Percentiles rank a stretch among this genome's conserved stretches.
Conservation (phyloP, 2,797 vertebrate genomes). For the Typhlichthys eigenmanni region DNA sequence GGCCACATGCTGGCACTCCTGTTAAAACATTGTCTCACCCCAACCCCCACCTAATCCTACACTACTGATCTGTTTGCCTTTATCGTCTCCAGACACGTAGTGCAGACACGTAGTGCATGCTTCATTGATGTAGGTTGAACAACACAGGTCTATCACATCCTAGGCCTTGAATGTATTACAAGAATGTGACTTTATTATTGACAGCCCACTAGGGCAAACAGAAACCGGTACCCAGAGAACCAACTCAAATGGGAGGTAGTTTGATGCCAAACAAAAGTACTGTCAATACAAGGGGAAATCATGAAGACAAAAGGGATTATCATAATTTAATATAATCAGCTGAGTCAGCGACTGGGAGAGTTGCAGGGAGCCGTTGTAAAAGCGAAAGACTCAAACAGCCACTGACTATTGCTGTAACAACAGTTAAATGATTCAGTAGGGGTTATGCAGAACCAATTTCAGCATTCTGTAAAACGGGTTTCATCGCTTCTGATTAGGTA, state of each 20-base stretch:
- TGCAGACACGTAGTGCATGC: conserved; percentile 50
- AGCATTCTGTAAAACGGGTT: no score
- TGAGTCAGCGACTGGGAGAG: conserved; percentile 22
- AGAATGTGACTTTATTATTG: conserved; percentile 29
- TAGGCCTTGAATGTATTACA: conserved; percentile 38
- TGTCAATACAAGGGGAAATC: background rate
- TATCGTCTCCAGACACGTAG: conserved; percentile 68
- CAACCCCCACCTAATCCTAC: background rate
- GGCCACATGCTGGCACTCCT: conserved; percentile 72
- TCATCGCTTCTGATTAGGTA: no score
- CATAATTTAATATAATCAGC: conserved; percentile 40
- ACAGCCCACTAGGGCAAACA: conserved; percentile 16
- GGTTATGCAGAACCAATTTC: no score
- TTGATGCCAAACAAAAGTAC: no score
- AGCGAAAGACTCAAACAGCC: conserved; percentile 6
- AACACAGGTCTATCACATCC: conserved; percentile 11
- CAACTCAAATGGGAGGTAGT: background rate
- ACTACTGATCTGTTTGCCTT: conserved; percentile 71
- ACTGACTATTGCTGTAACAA: conserved; percentile 8
- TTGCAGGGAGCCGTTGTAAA: conserved; percentile 11
- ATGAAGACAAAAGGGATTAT: conserved; percentile 41
- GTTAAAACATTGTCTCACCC: conserved; percentile 73
- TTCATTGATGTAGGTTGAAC: conserved; percentile 16
- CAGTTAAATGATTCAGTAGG: conserved; percentile 10
- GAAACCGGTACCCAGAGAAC: conserved; percentile 7